Evolutionary conservation across 2,113 vertebrate species (phyloP).

Genomic region (Uria aalge): DNA sequence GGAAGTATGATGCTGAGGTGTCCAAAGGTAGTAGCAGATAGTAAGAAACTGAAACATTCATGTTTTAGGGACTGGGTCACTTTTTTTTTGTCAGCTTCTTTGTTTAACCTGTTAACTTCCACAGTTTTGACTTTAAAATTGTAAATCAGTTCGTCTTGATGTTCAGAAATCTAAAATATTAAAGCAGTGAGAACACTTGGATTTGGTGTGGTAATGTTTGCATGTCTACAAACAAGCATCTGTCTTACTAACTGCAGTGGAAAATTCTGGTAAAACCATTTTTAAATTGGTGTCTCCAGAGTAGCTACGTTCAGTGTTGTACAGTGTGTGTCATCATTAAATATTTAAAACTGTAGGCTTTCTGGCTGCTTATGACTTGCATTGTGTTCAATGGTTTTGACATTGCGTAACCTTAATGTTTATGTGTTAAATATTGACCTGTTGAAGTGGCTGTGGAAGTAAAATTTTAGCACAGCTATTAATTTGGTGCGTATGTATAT

Average conservation of each 20-base stretch:
- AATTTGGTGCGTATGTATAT: not conserved
- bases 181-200: not conserved
- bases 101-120: not conserved
- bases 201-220: not conserved
- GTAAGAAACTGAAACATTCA: not conserved
- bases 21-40: not conserved
- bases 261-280: constrained; percentile 52
- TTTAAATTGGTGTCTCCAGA: constrained; percentile 43
- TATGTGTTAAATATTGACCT: constrained; percentile 54
- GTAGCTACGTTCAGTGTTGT: constrained; percentile 32
- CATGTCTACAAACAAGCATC: not conserved
- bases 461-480: not conserved
- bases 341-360: constrained; percentile 64
- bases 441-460: constrained; percentile 48
- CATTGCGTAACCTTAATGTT: constrained; percentile 39
- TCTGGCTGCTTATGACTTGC: constrained; percentile 41
- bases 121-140: not conserved
- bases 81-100: not conserved
- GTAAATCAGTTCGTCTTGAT: not conserved
- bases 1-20: not conserved
- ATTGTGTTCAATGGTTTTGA: constrained; percentile 49
- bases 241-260: constrained; percentile 14
- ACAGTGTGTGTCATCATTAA: constrained; percentile 51
- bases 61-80: not conserved
- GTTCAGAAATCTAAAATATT: not conserved